Evolutionary conservation across 2,797 vertebrate species (phyloP).

Genomic region (Setipinna tenuifilis): DNA sequence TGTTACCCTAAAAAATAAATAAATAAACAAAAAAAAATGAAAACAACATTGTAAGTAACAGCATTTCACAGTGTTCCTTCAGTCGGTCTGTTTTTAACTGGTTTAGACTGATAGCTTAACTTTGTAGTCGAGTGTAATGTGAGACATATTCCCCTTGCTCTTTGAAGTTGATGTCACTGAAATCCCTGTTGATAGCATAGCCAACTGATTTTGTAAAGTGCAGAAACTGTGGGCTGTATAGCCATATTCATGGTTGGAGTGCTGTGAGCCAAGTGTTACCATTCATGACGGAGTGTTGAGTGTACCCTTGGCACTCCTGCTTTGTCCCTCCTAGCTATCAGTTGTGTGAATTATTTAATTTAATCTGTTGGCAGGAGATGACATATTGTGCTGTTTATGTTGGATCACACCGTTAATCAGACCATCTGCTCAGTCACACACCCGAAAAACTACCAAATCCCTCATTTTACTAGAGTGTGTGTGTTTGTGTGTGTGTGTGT

Average conservation of each 20-base stretch:
- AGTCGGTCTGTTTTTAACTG: background rate
- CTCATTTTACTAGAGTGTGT: background rate
- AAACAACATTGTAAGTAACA: background rate
- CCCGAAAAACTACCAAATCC: slow-evolving; percentile 11
- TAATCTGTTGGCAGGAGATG: slow-evolving; percentile 24
- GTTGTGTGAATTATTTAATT: slow-evolving; percentile 18
- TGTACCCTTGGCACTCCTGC: background rate
- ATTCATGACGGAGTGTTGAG: background rate
- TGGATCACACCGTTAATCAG: slow-evolving; percentile 18
- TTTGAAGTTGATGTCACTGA: slow-evolving; percentile 13
- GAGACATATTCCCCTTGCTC: background rate
- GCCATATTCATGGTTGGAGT: background rate
- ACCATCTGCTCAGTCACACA: slow-evolving; percentile 12
- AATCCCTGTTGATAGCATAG: background rate
- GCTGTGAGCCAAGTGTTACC: background rate
- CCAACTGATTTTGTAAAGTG: background rate
- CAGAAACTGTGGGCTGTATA: background rate
- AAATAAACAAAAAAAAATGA: background rate
- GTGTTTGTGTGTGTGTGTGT: background rate
- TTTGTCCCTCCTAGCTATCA: background rate
- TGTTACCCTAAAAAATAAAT: slow-evolving; percentile 80
- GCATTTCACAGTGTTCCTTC: background rate
- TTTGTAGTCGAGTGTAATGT: slow-evolving; percentile 14
- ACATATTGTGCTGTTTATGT: slow-evolving; percentile 2
- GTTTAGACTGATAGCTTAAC: background rate